Evolutionary conservation across 1,140 invertebrate genomes (phyloP).

Genomic region (Drosophila albomicans): DNA sequence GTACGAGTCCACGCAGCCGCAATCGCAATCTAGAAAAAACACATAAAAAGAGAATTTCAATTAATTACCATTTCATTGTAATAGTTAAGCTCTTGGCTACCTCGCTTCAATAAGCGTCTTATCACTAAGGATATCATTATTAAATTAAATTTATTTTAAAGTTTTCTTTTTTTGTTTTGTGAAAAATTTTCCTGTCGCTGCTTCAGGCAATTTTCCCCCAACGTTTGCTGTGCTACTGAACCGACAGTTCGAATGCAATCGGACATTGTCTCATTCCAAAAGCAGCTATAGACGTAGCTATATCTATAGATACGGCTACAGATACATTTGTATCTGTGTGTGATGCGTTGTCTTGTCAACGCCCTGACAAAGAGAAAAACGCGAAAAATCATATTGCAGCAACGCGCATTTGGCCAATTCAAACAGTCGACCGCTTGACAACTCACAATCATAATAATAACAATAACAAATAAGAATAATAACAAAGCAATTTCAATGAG

Average conservation of each 20-base stretch:
- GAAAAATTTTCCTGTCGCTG: conserved; percentile 46
- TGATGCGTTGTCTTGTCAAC: conserved; percentile 53
- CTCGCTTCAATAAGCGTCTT: conserved; percentile 50
- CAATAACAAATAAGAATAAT: conserved; percentile 16
- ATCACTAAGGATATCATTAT: conserved; percentile 61
- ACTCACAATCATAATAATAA: conserved; percentile 35
- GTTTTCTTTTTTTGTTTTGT: conserved; percentile 1
- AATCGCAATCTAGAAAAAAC: conserved; percentile 76
- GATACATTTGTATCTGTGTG: conserved; percentile 31
- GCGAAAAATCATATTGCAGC: conserved; percentile 30
- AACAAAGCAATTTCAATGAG: conserved; percentile 32
- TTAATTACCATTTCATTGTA: neutral
- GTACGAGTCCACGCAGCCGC: conserved; percentile 82
- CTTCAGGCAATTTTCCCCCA: conserved; percentile 55
- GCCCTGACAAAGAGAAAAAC: conserved; percentile 60
- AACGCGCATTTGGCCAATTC: conserved; percentile 57
- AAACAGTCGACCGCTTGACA: conserved; percentile 41
- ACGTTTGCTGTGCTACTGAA: conserved; percentile 59
- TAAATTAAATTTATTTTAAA: neutral
- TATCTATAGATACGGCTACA: conserved; percentile 35
- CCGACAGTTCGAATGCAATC: conserved; percentile 30
- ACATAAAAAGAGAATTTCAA: neutral
- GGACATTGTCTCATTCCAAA: conserved; percentile 29
- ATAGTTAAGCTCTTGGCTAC: conserved; percentile 6
- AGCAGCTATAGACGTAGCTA: conserved; percentile 32